These are phyloP conservation scores for Drosophila atroscutellata DNA, from an alignment of 2,888 invertebrate species.

Conservation along the genomic window DNA sequence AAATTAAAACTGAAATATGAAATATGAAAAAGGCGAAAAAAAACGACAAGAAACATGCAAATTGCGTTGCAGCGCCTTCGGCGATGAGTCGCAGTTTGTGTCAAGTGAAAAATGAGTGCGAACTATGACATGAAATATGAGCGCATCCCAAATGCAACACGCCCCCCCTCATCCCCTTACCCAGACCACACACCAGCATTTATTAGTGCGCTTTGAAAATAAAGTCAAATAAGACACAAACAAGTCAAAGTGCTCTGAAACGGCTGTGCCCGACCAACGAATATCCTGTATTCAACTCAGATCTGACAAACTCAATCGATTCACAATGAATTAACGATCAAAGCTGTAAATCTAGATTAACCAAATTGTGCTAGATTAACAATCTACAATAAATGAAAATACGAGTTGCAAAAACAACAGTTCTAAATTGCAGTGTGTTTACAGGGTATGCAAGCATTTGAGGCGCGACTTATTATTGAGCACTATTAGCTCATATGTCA, in stretches of 20 bases:
- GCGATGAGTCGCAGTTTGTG: slow-evolving; percentile 77
- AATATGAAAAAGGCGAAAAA: slow-evolving; percentile 28
- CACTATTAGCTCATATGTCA: slow-evolving; percentile 58
- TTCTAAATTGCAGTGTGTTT: neutral
- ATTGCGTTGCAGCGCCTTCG: slow-evolving; percentile 74
- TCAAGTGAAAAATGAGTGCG: slow-evolving; percentile 78
- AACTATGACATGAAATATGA: slow-evolving; percentile 78
- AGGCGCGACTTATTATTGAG: slow-evolving; percentile 14
- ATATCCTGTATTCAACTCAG: slow-evolving; percentile 4
- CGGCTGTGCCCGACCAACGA: neutral
- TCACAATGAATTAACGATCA: neutral
- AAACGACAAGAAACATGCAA: slow-evolving; percentile 62
- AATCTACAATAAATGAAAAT: no score
- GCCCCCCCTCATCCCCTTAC: neutral
- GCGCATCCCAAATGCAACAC: slow-evolving; percentile 51
- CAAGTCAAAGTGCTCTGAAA: neutral
- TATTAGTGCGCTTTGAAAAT: slow-evolving; percentile 46
- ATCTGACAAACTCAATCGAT: neutral
- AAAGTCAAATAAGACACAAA: slow-evolving; percentile 22
- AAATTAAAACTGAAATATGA: slow-evolving; percentile 69
- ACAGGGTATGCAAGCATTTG: slow-evolving; percentile 2
- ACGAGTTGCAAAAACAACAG: neutral
- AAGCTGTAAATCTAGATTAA: neutral
- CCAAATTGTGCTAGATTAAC: no score
- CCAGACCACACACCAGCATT: slow-evolving; percentile 10